Evolutionary conservation across 2,113 vertebrate genomes (phyloP).

Genomic region (Labeo catla): DNA sequence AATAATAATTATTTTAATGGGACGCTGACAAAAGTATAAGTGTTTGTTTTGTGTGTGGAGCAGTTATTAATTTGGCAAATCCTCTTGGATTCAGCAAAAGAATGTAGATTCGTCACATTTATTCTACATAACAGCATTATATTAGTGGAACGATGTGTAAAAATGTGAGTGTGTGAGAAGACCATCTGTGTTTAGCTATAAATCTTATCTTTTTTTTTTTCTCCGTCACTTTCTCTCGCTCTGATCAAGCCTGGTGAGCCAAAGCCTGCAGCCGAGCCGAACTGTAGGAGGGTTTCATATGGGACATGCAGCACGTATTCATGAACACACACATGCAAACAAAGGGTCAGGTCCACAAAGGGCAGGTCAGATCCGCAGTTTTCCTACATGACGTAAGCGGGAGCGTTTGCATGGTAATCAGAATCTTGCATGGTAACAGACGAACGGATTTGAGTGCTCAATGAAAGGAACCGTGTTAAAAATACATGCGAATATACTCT

Average conservation of each 20-base stretch:
- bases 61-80: background rate
- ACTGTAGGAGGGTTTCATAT: slow-evolving; percentile 30
- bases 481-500: background rate
- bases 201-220: slow-evolving; percentile 37
- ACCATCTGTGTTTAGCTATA: slow-evolving; percentile 55
- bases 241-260: slow-evolving; percentile 32
- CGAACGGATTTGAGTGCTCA: background rate
- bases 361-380: slow-evolving; percentile 30
- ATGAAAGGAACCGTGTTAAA: background rate
- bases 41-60: background rate
- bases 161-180: slow-evolving; percentile 10
- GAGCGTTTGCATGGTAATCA: no score
- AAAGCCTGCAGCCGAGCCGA: background rate
- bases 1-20: background rate
- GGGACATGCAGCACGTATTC: background rate
- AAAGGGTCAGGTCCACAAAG: slow-evolving; percentile 11
- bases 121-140: background rate
- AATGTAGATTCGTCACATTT: background rate
- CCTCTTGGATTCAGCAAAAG: background rate
- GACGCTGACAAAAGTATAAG: background rate
- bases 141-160: background rate
- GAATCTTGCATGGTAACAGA: background rate
- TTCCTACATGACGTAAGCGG: background rate
- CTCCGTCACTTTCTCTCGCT: slow-evolving; percentile 11
- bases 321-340: slow-evolving; percentile 34